phyloP scores from a whole-genome alignment of 2,797 vertebrate species.

The Coregonus ussuriensis region DNA sequence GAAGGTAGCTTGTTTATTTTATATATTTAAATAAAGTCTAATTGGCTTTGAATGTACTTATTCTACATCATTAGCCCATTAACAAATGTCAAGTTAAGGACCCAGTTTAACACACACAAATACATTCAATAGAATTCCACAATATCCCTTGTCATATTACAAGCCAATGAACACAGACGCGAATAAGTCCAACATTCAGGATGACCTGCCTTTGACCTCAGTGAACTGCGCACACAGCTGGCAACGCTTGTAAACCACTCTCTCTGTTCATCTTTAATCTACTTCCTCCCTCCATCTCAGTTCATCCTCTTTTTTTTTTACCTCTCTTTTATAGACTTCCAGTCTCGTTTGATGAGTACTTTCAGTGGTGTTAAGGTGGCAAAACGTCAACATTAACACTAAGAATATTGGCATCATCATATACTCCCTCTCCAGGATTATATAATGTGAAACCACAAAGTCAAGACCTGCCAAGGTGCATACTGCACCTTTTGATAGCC shows the following conservation, averaged over 20 bases:
- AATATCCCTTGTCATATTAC: neutral
- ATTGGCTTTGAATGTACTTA: neutral
- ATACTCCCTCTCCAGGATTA: neutral
- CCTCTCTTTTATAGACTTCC: neutral
- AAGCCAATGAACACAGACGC: constrained; percentile 1
- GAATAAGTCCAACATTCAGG: neutral
- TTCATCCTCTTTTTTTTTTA: neutral
- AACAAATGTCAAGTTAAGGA: neutral
- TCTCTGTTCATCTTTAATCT: constrained; percentile 8
- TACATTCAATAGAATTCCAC: neutral
- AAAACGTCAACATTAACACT: neutral
- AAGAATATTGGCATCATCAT: neutral
- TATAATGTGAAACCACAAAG: neutral
- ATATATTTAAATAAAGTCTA: neutral
- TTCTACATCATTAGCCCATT: neutral
- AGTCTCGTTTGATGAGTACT: neutral
- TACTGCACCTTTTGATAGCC: constrained; percentile 20
- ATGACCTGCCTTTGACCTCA: neutral
- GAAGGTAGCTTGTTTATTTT: constrained; percentile 12
- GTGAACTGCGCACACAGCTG: constrained; percentile 11
- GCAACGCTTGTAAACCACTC: neutral
- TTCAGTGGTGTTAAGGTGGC: neutral
- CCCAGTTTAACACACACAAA: neutral
- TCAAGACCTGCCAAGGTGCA: constrained; percentile 5
- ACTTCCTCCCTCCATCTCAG: neutral